These are phyloP conservation scores for Condylostylus longicornis DNA, from an alignment of 1,140 invertebrate species.

Conservation along the genomic window DNA sequence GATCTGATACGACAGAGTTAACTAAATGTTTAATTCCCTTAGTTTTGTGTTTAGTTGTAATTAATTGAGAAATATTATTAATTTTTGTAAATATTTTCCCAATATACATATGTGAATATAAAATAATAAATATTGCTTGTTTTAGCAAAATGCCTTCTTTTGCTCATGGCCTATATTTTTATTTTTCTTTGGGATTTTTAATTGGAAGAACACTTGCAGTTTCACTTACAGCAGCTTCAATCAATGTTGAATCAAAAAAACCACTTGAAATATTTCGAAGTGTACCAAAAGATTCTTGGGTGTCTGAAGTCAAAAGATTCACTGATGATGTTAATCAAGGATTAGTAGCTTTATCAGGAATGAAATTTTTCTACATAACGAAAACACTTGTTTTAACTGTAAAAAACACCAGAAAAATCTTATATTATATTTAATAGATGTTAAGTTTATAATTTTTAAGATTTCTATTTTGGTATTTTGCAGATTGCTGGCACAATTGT, in stretches of 20 bases:
- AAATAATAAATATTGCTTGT: not conserved
- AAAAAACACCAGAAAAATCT: too few species aligned
- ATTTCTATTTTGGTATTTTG: constrained; percentile 10
- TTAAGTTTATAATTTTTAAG: too few species aligned
- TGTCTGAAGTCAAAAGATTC: constrained; percentile 42
- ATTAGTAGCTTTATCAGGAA: constrained; percentile 41
- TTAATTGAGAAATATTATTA: too few species aligned
- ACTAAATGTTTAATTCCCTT: too few species aligned
- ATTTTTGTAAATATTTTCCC: too few species aligned
- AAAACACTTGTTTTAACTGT: constrained; percentile 41
- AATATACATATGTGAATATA: not conserved
- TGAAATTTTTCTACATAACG: constrained; percentile 47
- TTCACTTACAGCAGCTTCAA: constrained; percentile 41
- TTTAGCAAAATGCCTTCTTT: constrained; percentile 26
- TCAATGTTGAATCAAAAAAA: constrained; percentile 45
- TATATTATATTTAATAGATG: too few species aligned
- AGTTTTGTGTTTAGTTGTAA: too few species aligned
- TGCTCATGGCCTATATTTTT: constrained; percentile 38
- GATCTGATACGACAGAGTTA: too few species aligned
- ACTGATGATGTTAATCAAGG: constrained; percentile 42
- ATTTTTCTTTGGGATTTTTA: constrained; percentile 46
- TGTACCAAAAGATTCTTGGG: constrained; percentile 40
- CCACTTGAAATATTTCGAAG: constrained; percentile 39
- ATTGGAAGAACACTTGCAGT: constrained; percentile 42
- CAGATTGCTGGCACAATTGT: constrained; percentile 44